Conservation (phyloP, 2,797 vertebrate species). For the Danio kyathit region DNA sequence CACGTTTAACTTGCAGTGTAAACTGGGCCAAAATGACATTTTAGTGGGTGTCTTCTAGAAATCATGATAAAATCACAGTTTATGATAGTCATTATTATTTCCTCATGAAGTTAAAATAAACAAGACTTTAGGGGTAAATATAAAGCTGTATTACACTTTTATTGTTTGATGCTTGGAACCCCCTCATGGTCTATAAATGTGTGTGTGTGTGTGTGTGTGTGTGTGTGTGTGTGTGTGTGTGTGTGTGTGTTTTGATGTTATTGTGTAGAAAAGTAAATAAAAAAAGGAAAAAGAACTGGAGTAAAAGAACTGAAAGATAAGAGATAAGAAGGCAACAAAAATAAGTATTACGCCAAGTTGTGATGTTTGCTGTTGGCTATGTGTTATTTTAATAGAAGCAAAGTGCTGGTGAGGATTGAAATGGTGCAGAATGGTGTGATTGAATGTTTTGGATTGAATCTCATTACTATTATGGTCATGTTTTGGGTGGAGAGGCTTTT, state of each 20-base stretch:
- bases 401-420: slow-evolving; percentile 68
- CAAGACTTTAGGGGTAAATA: slow-evolving; percentile 3
- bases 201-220: no score
- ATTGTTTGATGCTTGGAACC: no score
- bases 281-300: slow-evolving; percentile 1
- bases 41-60: no score
- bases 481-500: slow-evolving; percentile 46
- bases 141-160: slow-evolving; percentile 37
- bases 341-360: slow-evolving; percentile 2
- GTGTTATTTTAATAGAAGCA: slow-evolving; percentile 72
- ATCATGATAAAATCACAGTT: no score
- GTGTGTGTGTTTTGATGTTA: no score
- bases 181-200: no score
- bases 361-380: slow-evolving; percentile 69
- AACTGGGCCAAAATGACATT: no score
- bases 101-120: no score
- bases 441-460: not conserved
- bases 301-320: not conserved
- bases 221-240: no score
- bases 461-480: slow-evolving; percentile 56
- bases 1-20: no score
- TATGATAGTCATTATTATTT: no score
- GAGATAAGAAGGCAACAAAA: not conserved
- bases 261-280: not conserved
- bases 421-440: not conserved